Conservation (phyloP, 2,888 invertebrate species). For the Troides oblongomaculatus region DNA sequence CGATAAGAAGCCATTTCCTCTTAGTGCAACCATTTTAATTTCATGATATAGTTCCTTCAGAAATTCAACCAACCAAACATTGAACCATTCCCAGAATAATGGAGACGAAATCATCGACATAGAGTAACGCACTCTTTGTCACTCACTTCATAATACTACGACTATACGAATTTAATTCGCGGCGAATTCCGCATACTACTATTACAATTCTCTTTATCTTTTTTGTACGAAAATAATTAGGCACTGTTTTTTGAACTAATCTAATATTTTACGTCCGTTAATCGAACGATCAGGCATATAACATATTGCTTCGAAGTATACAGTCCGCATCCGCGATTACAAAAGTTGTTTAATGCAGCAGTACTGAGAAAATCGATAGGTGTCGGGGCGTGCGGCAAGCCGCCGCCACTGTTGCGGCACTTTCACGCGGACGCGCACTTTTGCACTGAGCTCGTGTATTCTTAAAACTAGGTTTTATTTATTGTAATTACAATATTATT, state of each 20-base stretch:
- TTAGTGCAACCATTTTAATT: slow-evolving; percentile 73
- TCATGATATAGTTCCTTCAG: slow-evolving; percentile 74
- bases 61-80: slow-evolving; percentile 71
- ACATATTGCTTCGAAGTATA: slow-evolving; percentile 58
- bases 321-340: slow-evolving; percentile 68
- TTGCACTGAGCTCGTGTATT: background rate
- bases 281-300: slow-evolving; percentile 46
- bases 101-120: slow-evolving; percentile 69
- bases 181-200: slow-evolving; percentile 7
- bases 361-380: slow-evolving; percentile 75
- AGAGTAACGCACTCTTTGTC: slow-evolving; percentile 40
- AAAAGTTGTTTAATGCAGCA: slow-evolving; percentile 75
- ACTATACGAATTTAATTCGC: slow-evolving; percentile 23
- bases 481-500: slow-evolving; percentile 34
- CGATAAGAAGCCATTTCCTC: slow-evolving; percentile 63
- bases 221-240: slow-evolving; percentile 28
- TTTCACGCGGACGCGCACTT: slow-evolving; percentile 44
- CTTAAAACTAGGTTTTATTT: slow-evolving; percentile 23
- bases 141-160: slow-evolving; percentile 38
- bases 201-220: slow-evolving; percentile 38
- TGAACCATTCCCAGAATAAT: slow-evolving; percentile 75
- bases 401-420: slow-evolving; percentile 46
- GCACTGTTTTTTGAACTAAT: slow-evolving; percentile 17
- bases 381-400: slow-evolving; percentile 60
- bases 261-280: slow-evolving; percentile 37